Percentiles rank a stretch among this genome's conserved stretches.
Evolutionary conservation across 2,113 vertebrate species (phyloP).

Genomic region (Entomyzon cyanotis): DNA sequence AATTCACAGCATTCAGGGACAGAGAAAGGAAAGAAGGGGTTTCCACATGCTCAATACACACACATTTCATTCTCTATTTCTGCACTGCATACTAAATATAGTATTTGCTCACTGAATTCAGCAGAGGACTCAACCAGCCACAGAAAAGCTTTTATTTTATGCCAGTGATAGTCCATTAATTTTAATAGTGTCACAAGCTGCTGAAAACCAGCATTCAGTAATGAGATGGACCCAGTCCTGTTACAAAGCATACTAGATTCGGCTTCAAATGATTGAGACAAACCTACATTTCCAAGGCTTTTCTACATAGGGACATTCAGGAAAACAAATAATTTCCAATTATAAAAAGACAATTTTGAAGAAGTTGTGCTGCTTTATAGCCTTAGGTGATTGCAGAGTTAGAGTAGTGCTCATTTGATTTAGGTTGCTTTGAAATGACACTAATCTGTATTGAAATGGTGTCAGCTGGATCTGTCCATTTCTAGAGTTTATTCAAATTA

Average conservation of each 20-base stretch:
- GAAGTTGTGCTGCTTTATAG: background rate
- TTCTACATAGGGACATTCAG: background rate
- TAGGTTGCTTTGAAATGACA: background rate
- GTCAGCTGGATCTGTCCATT: background rate
- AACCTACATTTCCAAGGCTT: background rate
- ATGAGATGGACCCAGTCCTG: background rate
- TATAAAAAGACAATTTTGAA: background rate
- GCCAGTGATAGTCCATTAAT: background rate
- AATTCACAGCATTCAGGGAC: rapidly evolving
- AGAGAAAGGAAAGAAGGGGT: background rate
- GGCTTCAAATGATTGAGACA: background rate
- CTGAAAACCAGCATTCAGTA: background rate
- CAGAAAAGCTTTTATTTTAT: constrained; percentile 35
- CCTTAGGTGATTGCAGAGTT: background rate
- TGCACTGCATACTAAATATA: background rate
- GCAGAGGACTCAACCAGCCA: background rate
- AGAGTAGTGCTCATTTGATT: background rate
- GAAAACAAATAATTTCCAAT: background rate
- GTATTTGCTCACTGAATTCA: background rate
- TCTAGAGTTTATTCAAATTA: background rate
- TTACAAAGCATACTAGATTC: background rate
- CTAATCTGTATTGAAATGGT: background rate
- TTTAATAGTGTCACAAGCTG: background rate
- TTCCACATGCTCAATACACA: background rate
- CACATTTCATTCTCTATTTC: background rate